Percentiles rank a stretch among this genome's conserved stretches.
phyloP scores from a whole-genome alignment of 1,140 invertebrate species.

The Luehdorfia chinensis region DNA sequence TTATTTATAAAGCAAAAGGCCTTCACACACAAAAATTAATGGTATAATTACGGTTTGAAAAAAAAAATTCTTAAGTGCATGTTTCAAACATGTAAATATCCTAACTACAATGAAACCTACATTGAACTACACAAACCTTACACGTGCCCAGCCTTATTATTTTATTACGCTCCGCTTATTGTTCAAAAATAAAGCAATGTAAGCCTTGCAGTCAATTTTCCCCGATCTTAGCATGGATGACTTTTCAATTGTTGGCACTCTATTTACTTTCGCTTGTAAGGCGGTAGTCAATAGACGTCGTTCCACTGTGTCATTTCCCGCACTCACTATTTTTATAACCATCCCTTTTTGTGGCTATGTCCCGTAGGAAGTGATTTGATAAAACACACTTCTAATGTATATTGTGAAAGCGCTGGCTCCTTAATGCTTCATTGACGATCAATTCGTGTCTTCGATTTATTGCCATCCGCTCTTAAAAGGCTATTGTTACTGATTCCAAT shows the following conservation, averaged over 20 bases:
- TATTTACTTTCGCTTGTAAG: constrained; percentile 56
- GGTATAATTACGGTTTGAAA: no score
- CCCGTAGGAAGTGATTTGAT: constrained; percentile 69
- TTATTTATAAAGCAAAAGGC: no score
- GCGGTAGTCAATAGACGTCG: constrained; percentile 40
- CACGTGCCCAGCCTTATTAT: constrained; percentile 37
- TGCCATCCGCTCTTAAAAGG: constrained; percentile 57
- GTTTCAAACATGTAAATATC: constrained; percentile 28
- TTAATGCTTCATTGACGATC: constrained; percentile 67
- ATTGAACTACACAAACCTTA: constrained; percentile 39
- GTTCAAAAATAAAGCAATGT: constrained; percentile 47
- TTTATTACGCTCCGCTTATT: constrained; percentile 38
- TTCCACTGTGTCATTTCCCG: constrained; percentile 71
- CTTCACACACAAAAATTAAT: no score
- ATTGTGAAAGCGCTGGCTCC: constrained; percentile 59
- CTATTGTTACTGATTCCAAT: constrained; percentile 55
- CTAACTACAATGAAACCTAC: constrained; percentile 45
- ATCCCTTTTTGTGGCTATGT: constrained; percentile 44
- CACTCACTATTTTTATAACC: constrained; percentile 61
- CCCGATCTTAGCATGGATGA: constrained; percentile 56
- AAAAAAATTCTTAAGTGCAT: no score
- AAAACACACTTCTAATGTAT: constrained; percentile 69
- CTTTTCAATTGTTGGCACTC: constrained; percentile 70
- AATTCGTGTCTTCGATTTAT: constrained; percentile 62
- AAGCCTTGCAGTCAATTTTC: constrained; percentile 44